Evolutionary conservation across 2,888 invertebrate species (phyloP).

Genomic region (Stomorhina lunata): DNA sequence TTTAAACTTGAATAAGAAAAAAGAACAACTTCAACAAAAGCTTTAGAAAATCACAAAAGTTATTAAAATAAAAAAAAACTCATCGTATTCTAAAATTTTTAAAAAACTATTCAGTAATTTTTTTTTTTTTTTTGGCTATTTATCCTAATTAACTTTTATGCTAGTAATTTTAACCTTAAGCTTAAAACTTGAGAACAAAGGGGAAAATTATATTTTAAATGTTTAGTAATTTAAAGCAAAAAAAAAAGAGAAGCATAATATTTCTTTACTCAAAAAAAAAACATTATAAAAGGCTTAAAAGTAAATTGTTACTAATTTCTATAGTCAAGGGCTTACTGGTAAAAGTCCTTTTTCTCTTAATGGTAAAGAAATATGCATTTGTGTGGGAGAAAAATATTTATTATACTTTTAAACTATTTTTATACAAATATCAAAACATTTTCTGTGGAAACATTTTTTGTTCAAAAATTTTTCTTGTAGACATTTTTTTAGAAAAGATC

Average conservation of each 20-base stretch:
- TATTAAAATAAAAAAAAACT: too few species aligned
- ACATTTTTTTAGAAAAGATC: too few species aligned
- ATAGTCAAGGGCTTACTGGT: not conserved
- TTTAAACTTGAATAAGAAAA: too few species aligned
- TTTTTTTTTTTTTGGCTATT: not conserved
- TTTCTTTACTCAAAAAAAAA: not conserved
- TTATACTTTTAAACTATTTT: not conserved
- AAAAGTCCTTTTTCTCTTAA: not conserved
- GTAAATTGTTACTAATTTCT: not conserved
- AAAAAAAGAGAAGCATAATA: not conserved
- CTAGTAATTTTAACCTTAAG: constrained; percentile 20
- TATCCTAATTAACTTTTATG: not conserved
- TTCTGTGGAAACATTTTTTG: too few species aligned
- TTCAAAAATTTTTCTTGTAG: too few species aligned
- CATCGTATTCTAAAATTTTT: too few species aligned
- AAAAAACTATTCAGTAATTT: too few species aligned
- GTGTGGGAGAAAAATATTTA: not conserved
- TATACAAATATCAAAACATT: too few species aligned
- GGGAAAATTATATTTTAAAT: not conserved
- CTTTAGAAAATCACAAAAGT: too few species aligned
- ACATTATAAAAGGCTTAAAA: not conserved
- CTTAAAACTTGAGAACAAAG: not conserved
- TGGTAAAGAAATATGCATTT: not conserved
- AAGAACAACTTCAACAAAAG: too few species aligned
- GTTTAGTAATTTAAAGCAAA: not conserved